Percentiles rank a stretch among this genome's conserved stretches.
phyloP scores from a whole-genome alignment of 2,888 invertebrate species.

The Linnaemya tessellans region DNA sequence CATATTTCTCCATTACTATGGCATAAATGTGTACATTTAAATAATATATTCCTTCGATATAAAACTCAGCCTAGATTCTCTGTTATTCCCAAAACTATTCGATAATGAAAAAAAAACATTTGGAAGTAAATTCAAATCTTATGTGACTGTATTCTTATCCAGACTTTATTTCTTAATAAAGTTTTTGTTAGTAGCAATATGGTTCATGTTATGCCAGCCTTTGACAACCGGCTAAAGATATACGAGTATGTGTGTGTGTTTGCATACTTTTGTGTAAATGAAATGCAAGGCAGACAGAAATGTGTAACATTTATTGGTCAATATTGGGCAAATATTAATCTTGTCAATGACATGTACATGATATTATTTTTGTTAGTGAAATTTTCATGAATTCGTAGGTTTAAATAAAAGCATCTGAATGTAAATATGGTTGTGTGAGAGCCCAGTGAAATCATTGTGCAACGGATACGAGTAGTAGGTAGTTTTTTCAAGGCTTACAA shows the following conservation, averaged over 20 bases:
- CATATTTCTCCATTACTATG: too few species aligned
- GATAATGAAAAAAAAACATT: constrained; percentile 9
- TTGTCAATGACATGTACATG: constrained; percentile 67
- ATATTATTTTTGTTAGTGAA: constrained; percentile 56
- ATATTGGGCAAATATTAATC: constrained; percentile 70
- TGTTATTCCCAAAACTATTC: not conserved
- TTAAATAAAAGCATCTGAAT: not conserved
- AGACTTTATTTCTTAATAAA: constrained; percentile 39
- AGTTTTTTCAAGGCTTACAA: too few species aligned
- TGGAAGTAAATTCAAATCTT: not conserved
- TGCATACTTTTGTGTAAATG: not conserved
- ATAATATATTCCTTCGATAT: too few species aligned
- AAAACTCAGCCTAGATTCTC: not conserved
- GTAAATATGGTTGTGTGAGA: too few species aligned
- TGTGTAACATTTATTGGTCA: constrained; percentile 67
- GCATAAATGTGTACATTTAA: too few species aligned
- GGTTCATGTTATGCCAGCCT: constrained; percentile 44
- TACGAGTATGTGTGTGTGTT: not conserved
- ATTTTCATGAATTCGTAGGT: constrained; percentile 1
- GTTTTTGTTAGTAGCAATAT: constrained; percentile 56
- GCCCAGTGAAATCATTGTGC: too few species aligned
- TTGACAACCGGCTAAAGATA: not conserved
- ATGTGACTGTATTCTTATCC: not conserved
- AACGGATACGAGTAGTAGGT: too few species aligned
- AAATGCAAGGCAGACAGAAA: constrained; percentile 13